Evolutionary conservation across 1,140 invertebrate genomes (phyloP), one percentile per base, ranked within the genome.

Genomic region (Drosophila nikananu): DNA sequence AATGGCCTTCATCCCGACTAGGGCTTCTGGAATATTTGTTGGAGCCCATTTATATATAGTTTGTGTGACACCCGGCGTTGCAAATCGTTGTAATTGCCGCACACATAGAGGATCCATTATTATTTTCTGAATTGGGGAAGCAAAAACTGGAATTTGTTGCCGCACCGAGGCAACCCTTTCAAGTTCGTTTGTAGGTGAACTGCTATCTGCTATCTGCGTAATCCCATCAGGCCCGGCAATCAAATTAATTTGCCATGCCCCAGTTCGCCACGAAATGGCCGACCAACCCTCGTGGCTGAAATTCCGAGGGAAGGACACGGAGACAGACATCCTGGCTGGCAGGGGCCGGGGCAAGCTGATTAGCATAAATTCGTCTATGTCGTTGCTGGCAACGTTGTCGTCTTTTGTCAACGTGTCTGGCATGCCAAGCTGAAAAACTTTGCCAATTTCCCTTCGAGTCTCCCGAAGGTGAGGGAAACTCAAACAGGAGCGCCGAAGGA

Each of bases 351-450:
- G 72, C 68, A 71, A 90, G 65, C 74, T 89, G 84, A 89, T 89
- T 89, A 89, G 84, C 84, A 89, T 89, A 89, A 89, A 90, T 89
- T 89, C 84, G 84, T 84, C 84, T 90, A 90, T 86, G 84, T 89
- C 84, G 84, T 77, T 68, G 66, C 65, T 72, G 77, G 66, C 80
- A 84, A 72, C 81, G 78, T 82, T 83, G 81, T 84, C 84, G 86
- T 89, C 84, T 87, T 89, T 87, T 87, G 84, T 87, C 84, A 89
- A 89, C 84, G 86, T 89, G 84, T 90, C 84, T 90, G 70, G 84
- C 84, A 90, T 89, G 81, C 81, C 81, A 89, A 89, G 86, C 63
- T 78, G 65, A 63, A 84, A 89, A 89, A 78, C 51, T 89, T 83
- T 78, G 52, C 58, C 72, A 62, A 74, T 51, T 60, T 72, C 52